Evolutionary conservation across 2,797 vertebrate genomes (phyloP).

Genomic region (Phataginus tricuspis): DNA sequence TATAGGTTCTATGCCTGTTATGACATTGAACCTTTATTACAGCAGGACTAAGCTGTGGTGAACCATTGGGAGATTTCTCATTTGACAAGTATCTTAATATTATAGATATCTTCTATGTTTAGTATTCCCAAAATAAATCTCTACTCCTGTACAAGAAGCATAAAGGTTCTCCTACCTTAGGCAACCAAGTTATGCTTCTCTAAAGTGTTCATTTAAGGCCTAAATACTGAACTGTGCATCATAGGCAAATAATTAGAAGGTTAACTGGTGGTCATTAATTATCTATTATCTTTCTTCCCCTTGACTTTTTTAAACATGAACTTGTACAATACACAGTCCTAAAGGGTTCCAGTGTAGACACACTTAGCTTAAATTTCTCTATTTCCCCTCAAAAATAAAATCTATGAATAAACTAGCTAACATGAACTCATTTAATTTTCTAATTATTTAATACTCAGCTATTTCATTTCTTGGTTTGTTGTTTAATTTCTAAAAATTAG

Average conservation of each 20-base stretch:
- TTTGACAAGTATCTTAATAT: neutral
- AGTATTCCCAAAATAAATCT: constrained; percentile 30
- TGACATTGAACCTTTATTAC: neutral
- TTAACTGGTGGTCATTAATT: constrained; percentile 4
- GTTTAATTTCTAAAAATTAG: neutral
- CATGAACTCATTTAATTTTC: neutral
- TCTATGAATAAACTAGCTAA: neutral
- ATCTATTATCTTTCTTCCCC: constrained; percentile 9
- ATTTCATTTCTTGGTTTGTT: neutral
- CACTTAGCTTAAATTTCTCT: neutral
- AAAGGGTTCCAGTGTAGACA: neutral
- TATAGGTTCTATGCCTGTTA: neutral
- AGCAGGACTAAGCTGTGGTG: neutral
- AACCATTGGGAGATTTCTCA: neutral
- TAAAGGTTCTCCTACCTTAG: neutral
- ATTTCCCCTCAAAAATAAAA: neutral
- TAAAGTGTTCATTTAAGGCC: constrained; percentile 57
- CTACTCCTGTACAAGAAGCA: neutral
- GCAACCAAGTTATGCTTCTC: neutral
- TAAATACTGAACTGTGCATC: neutral
- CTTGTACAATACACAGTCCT: neutral
- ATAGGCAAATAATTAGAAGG: neutral
- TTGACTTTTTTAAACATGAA: neutral
- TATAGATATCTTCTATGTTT: neutral
- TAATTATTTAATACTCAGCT: constrained; percentile 6